Evolutionary conservation across 2,888 invertebrate genomes (phyloP), one percentile per base, ranked within the genome.

Genomic region (Ceramica pisi): DNA sequence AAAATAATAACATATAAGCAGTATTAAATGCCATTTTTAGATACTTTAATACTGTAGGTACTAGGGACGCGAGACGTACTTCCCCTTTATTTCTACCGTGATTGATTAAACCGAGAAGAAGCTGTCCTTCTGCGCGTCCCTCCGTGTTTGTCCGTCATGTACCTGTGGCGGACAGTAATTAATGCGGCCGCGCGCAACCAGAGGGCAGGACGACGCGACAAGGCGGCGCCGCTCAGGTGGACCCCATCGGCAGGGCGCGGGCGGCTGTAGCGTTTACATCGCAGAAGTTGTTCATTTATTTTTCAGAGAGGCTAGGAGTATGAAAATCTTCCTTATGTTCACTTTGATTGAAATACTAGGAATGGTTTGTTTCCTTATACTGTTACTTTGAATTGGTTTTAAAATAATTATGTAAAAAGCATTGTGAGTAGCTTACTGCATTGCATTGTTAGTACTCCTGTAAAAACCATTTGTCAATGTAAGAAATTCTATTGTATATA

Each of bases 131-230:
- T 80, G 79, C 78, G 81, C 78, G 80, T 85, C 55, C 65, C 71
- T 84, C 80, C 71, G 75, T 66, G 72, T 61, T 81, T 91, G 92
- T 91, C 92, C 91, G 53, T 62, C 91, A 90, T 91, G 91, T 87
- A 89, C 91, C 87, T 87, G 91, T 88, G 66, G 87, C 87, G 90
- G 90, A 94, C 92, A 92, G 94, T 94, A 95, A 95, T 95, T 94
- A 94, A 95, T 95, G 94, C 93, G 87, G 70, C 82, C 81, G 84
- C 70, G 82, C 78, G 78, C 83, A 79, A 81, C 80, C 82, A 78
- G 69, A 80, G 88, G 90, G 64, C 75, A 26, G 59, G 91, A 87
- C 91, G 82, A 67, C 71, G 83, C 87, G 93, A 86, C 92, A 80
- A 67, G 62, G 81, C 85, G 92, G 93, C 92, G 94, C 92, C 93